Conservation (phyloP, 2,797 vertebrate species). For the Triplophysa yarkandensis region DNA sequence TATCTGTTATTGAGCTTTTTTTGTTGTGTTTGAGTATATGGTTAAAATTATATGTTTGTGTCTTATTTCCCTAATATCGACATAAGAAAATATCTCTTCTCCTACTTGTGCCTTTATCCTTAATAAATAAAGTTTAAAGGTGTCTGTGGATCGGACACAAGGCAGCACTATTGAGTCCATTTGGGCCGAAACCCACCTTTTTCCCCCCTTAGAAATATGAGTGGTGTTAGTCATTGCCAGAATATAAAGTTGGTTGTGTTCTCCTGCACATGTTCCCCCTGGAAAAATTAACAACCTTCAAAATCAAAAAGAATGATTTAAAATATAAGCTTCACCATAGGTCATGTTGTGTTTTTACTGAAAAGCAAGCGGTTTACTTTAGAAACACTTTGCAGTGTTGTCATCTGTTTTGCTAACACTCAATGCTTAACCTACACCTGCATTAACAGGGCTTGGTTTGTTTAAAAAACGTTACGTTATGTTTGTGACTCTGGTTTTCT, state of each 20-base stretch:
- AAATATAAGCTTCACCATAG: conserved; percentile 17
- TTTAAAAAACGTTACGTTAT: conserved; percentile 26
- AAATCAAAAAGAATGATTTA: conserved; percentile 16
- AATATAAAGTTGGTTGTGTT: conserved; percentile 14
- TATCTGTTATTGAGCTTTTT: no score
- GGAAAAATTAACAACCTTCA: conserved; percentile 14
- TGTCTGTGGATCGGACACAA: conserved; percentile 1
- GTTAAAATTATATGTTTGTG: no score
- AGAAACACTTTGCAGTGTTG: background rate
- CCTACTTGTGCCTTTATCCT: background rate
- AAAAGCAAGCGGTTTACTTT: background rate
- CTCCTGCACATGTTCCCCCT: conserved; percentile 35
- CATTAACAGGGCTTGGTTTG: background rate
- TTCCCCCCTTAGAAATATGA: conserved; percentile 18
- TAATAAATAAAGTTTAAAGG: conserved; percentile 3
- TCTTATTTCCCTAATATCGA: background rate
- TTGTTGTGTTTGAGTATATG: no score
- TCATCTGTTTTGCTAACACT: conserved; percentile 7
- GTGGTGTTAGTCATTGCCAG: conserved; percentile 27
- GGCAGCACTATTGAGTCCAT: conserved; percentile 16
- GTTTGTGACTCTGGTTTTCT: conserved; percentile 24
- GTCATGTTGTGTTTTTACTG: background rate
- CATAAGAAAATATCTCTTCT: background rate
- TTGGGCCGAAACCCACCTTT: background rate
- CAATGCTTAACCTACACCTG: background rate